phyloP scores from a whole-genome alignment of 2,113 vertebrate species.

The Nannobrachium achirus region DNA sequence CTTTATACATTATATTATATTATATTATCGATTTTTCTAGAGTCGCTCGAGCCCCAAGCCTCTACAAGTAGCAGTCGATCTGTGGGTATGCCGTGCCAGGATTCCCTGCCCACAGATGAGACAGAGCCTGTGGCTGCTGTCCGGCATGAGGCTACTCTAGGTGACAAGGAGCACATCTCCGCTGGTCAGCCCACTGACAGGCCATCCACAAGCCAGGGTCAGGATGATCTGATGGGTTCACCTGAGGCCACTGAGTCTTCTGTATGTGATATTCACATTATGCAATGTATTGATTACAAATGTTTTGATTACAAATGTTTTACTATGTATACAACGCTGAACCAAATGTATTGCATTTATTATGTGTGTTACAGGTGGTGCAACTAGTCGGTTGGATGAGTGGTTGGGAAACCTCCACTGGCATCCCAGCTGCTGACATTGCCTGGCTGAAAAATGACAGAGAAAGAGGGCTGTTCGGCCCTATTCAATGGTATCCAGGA shows the following conservation, averaged over 20 bases:
- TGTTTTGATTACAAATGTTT: no score
- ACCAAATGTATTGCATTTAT: not conserved
- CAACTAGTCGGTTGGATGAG: conserved; percentile 11
- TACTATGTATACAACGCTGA: not conserved
- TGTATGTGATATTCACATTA: conserved; percentile 16
- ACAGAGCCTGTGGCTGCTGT: conserved; percentile 2
- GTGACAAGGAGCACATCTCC: not conserved
- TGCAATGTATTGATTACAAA: not conserved
- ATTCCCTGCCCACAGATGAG: not conserved
- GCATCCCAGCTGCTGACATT: conserved; percentile 12
- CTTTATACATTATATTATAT: not conserved
- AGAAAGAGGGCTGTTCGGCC: conserved; percentile 22
- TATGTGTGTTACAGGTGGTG: conserved; percentile 8
- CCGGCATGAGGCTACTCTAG: not conserved
- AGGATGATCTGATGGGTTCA: not conserved
- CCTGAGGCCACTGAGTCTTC: not conserved
- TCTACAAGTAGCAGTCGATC: no score
- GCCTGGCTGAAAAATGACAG: conserved; percentile 14
- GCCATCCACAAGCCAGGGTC: not conserved
- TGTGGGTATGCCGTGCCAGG: no score
- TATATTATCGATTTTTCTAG: not conserved
- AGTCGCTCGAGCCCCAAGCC: not conserved
- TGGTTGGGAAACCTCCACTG: conserved; percentile 19
- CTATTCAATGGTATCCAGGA: conserved; percentile 1
- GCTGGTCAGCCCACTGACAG: conserved; percentile 5